These are phyloP conservation scores for Morpho achilles DNA, from an alignment of 2,888 invertebrate species.

Conservation along the genomic window DNA sequence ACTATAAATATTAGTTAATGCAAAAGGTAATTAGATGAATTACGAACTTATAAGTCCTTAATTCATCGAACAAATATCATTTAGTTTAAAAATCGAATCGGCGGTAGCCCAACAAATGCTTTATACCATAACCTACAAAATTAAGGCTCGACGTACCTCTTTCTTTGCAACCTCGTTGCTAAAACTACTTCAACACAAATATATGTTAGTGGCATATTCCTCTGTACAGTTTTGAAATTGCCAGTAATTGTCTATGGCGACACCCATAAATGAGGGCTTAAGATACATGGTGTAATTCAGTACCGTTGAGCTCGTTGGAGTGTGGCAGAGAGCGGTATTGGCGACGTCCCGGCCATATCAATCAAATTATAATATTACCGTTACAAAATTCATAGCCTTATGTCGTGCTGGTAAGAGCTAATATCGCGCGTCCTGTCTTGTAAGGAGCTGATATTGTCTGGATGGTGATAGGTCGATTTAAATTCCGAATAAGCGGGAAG, in stretches of 20 bases:
- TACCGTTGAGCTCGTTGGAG: constrained; percentile 71
- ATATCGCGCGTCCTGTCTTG: constrained; percentile 33
- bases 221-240: constrained; percentile 29
- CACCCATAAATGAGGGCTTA: constrained; percentile 68
- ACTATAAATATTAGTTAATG: too few species aligned
- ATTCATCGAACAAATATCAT: not conserved
- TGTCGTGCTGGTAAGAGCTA: constrained; percentile 40
- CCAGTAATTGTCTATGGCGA: constrained; percentile 62
- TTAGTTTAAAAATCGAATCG: not conserved
- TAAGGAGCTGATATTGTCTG: constrained; percentile 40
- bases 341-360: constrained; percentile 71
- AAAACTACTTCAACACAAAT: constrained; percentile 21
- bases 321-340: constrained; percentile 70
- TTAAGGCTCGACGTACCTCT: not conserved
- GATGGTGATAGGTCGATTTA: constrained; percentile 71
- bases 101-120: not conserved
- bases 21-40: too few species aligned
- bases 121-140: constrained; percentile 2
- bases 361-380: constrained; percentile 69
- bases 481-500: constrained; percentile 77
- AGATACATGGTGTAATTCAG: constrained; percentile 70
- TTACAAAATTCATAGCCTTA: constrained; percentile 38
- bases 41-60: too few species aligned
- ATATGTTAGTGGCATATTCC: constrained; percentile 30
- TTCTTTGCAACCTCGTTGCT: not conserved